Evolutionary conservation across 2,888 invertebrate genomes (phyloP).

Genomic region (Andrena flavipes): DNA sequence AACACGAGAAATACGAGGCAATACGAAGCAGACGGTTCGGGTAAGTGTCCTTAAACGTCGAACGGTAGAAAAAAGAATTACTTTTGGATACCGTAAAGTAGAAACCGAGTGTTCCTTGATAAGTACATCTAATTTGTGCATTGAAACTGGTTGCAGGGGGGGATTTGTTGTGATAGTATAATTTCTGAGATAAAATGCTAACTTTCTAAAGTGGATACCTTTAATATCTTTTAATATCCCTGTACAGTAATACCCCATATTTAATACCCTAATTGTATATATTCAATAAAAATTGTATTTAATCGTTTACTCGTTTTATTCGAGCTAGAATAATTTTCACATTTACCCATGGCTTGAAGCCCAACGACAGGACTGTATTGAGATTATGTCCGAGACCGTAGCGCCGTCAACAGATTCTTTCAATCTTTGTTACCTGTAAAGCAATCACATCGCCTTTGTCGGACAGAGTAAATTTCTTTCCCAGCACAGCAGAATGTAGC

Average conservation of each 20-base stretch:
- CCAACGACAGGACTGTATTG: not conserved
- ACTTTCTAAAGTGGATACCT: no score
- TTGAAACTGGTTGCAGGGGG: not conserved
- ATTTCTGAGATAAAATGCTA: no score
- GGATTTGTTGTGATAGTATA: not conserved
- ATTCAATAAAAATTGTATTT: no score
- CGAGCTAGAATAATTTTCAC: not conserved
- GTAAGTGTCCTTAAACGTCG: not conserved
- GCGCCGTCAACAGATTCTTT: conserved; percentile 38
- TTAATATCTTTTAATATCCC: no score
- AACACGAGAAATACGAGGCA: conserved; percentile 7
- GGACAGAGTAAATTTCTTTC: conserved; percentile 64
- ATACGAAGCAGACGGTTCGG: not conserved
- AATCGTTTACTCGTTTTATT: not conserved
- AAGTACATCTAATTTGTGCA: not conserved
- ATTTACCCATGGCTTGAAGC: not conserved
- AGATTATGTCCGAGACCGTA: not conserved
- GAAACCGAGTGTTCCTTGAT: not conserved
- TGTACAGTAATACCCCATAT: no score
- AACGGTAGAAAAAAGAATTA: not conserved
- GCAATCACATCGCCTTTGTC: conserved; percentile 64
- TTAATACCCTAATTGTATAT: no score
- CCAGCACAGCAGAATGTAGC: conserved; percentile 29
- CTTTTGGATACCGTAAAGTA: not conserved
- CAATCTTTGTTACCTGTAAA: conserved; percentile 58